A percentile compares a stretch with the other conserved stretches of the same genome.
Evolutionary conservation across 2,888 invertebrate species (phyloP).

Genomic region (Cheilosia variabilis): DNA sequence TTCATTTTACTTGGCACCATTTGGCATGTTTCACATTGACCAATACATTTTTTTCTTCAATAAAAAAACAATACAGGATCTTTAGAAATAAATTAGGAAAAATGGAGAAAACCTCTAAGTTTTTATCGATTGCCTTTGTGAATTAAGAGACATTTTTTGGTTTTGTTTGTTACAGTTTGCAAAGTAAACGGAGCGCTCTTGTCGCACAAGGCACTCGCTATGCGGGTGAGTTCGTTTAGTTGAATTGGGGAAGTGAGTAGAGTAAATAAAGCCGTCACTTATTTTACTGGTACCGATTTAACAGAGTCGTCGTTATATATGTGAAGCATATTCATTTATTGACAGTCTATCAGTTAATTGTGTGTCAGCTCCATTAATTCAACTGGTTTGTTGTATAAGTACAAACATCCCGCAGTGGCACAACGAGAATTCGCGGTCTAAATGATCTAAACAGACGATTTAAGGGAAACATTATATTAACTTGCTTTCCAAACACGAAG

Average conservation of each 20-base stretch:
- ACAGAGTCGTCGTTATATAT: too few relatives aligned
- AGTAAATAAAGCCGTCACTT: too few relatives aligned
- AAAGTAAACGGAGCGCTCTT: slow-evolving; percentile 4
- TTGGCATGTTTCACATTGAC: slow-evolving; percentile 71
- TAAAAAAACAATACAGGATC: slow-evolving; percentile 23
- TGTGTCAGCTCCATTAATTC: too few relatives aligned
- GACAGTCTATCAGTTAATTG: too few relatives aligned
- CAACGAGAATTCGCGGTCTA: too few relatives aligned
- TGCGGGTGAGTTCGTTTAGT: not conserved
- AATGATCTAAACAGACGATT: too few relatives aligned
- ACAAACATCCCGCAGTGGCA: too few relatives aligned
- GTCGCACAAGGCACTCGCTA: not conserved
- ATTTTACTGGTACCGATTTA: too few relatives aligned
- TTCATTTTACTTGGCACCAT: slow-evolving; percentile 73
- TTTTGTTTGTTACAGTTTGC: not conserved
- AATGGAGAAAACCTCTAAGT: not conserved
- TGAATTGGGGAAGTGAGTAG: not conserved
- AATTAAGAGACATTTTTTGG: slow-evolving; percentile 5
- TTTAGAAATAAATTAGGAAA: not conserved
- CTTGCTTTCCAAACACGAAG: too few relatives aligned
- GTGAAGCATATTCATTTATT: too few relatives aligned
- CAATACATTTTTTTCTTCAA: slow-evolving; percentile 46
- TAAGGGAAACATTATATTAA: too few relatives aligned
- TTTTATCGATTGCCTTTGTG: not conserved
- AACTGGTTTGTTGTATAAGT: too few relatives aligned